Percentiles rank a stretch among this genome's conserved stretches.
Conservation (phyloP, 1,140 invertebrate species). For the Hycleus cichorii region DNA sequence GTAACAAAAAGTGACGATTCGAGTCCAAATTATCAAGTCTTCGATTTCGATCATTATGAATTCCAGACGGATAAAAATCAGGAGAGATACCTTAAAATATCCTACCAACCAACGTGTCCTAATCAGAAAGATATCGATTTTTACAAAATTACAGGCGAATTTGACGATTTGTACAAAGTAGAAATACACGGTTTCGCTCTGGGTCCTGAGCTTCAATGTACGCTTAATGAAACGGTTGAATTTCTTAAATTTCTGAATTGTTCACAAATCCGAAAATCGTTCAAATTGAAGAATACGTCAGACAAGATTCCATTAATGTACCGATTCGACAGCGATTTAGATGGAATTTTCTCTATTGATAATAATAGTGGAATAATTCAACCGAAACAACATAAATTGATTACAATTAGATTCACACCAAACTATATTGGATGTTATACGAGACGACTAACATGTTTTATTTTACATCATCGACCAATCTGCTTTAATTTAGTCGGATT, state of each 20-base stretch:
- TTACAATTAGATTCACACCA: constrained; percentile 24
- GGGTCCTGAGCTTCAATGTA: too few species aligned
- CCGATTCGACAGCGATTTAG: constrained; percentile 15
- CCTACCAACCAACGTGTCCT: constrained; percentile 19
- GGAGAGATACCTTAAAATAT: constrained; percentile 17
- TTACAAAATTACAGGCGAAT: constrained; percentile 18
- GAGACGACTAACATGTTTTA: constrained; percentile 16
- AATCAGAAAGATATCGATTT: constrained; percentile 17
- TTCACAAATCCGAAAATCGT: background rate
- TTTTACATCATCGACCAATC: constrained; percentile 24
- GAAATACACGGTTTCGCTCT: constrained; percentile 10
- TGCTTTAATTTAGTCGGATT: constrained; percentile 18
- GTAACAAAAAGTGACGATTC: constrained; percentile 12
- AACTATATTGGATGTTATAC: constrained; percentile 14
- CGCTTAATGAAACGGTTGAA: constrained; percentile 9
- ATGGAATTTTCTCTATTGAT: constrained; percentile 11
- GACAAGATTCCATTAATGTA: constrained; percentile 6
- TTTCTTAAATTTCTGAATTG: constrained; percentile 3
- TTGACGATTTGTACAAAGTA: constrained; percentile 14
- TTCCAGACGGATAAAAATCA: constrained; percentile 3
- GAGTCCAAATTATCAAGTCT: constrained; percentile 19
- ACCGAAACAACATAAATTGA: constrained; percentile 4
- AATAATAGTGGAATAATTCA: constrained; percentile 1
- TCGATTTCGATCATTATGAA: constrained; percentile 17
- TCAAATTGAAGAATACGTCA: constrained; percentile 1